phyloP scores from a whole-genome alignment of 1,140 invertebrate species.

The Triops longicaudatus region DNA sequence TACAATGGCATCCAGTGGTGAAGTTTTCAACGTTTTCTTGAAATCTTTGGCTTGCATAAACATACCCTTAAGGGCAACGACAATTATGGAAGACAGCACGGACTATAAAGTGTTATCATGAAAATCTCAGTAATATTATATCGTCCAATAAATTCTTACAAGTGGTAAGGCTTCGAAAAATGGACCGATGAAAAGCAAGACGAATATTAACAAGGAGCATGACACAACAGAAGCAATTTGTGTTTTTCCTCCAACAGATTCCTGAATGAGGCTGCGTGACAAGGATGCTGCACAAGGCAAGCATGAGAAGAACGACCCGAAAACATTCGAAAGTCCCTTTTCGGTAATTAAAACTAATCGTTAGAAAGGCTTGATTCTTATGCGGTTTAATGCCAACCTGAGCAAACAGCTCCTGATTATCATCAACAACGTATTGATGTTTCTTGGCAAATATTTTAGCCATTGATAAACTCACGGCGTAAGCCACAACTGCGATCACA shows the following conservation, averaged over 20 bases:
- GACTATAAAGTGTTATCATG: slow-evolving; percentile 47
- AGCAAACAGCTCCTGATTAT: slow-evolving; percentile 80
- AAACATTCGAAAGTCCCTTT: slow-evolving; percentile 61
- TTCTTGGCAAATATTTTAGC: slow-evolving; percentile 82
- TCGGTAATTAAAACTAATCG: slow-evolving; percentile 67
- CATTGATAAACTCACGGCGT: slow-evolving; percentile 87
- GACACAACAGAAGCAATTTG: slow-evolving; percentile 65
- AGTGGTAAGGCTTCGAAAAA: slow-evolving; percentile 71
- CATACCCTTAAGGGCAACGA: slow-evolving; percentile 83
- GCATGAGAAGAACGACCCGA: slow-evolving; percentile 76
- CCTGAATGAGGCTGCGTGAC: slow-evolving; percentile 62
- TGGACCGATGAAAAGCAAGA: slow-evolving; percentile 74
- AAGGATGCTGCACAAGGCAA: slow-evolving; percentile 74
- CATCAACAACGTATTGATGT: slow-evolving; percentile 73
- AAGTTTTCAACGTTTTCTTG: slow-evolving; percentile 61
- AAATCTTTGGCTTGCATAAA: slow-evolving; percentile 71
- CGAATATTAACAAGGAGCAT: slow-evolving; percentile 55
- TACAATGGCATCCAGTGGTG: slow-evolving; percentile 70
- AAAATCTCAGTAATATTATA: neutral
- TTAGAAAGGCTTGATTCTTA: too few relatives aligned
- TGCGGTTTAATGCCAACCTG: slow-evolving; percentile 63
- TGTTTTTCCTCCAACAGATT: slow-evolving; percentile 68
- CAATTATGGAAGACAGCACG: slow-evolving; percentile 78
- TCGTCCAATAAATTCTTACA: slow-evolving; percentile 42
- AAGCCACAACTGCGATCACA: slow-evolving; percentile 78